Evolutionary conservation across 2,888 invertebrate genomes (phyloP).

Genomic region (Drosophila testacea): DNA sequence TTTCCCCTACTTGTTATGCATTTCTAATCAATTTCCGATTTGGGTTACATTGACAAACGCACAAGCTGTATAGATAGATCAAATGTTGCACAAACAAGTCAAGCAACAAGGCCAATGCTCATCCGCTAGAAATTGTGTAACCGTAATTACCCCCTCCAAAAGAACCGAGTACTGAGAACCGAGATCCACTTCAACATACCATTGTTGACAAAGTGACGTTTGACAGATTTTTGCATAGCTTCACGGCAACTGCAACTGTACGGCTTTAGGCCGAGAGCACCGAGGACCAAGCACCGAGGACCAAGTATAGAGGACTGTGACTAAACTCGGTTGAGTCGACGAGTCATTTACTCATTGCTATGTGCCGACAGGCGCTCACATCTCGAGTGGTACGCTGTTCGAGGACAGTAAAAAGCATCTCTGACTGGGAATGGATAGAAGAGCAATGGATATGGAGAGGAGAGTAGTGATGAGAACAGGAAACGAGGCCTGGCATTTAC

Average conservation of each 20-base stretch:
- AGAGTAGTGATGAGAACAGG: conserved; percentile 34
- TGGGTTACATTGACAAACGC: conserved; percentile 11
- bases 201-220: conserved; percentile 63
- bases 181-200: conserved; percentile 57
- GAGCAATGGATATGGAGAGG: not conserved
- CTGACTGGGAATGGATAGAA: not conserved
- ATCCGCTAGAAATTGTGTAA: conserved; percentile 49
- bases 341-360: conserved; percentile 72
- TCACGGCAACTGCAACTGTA: conserved; percentile 24
- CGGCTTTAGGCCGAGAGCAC: not conserved
- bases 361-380: conserved; percentile 55
- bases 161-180: not conserved
- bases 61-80: conserved; percentile 43
- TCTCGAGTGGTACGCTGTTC: conserved; percentile 35
- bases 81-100: conserved; percentile 38
- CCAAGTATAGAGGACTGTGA: conserved; percentile 11
- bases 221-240: conserved; percentile 67
- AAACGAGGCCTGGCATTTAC: conserved; percentile 75
- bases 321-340: conserved; percentile 26
- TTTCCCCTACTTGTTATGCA: conserved; percentile 22
- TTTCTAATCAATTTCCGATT: conserved; percentile 57
- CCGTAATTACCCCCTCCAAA: conserved; percentile 63
- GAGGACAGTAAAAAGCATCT: conserved; percentile 10
- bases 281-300: conserved; percentile 3
- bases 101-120: conserved; percentile 39